phyloP scores from a whole-genome alignment of 2,113 vertebrate species.

The Oncorhynchus mykiss region DNA sequence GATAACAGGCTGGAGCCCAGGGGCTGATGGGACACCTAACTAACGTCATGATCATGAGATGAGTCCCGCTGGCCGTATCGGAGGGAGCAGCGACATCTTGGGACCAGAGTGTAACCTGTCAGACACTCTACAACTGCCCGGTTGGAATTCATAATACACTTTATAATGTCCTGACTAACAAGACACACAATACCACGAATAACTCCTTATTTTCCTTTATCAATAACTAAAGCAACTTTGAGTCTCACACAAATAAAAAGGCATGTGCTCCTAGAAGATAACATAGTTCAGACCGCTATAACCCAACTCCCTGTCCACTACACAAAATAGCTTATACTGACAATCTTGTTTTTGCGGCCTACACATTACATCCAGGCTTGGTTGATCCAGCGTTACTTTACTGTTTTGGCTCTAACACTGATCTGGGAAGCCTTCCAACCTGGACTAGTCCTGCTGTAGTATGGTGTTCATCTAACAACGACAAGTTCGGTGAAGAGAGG shows the following conservation, averaged over 20 bases:
- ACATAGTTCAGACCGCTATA: too few relatives aligned
- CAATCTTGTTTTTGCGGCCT: too few relatives aligned
- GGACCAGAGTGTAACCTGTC: neutral
- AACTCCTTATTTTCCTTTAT: too few relatives aligned
- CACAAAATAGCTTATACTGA: too few relatives aligned
- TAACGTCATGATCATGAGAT: neutral
- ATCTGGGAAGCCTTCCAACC: neutral
- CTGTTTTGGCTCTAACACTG: neutral
- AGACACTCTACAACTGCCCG: neutral
- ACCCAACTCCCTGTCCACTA: too few relatives aligned
- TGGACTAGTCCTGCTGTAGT: neutral
- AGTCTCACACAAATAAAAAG: too few relatives aligned
- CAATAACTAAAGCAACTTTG: too few relatives aligned
- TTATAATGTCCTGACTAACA: neutral
- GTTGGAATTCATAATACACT: neutral
- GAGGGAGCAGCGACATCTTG: neutral
- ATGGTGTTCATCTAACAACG: conserved; percentile 5
- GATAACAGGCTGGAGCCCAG: neutral
- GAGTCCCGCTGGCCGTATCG: neutral
- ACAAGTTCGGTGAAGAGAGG: neutral
- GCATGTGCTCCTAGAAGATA: too few relatives aligned
- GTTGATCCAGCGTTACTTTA: neutral
- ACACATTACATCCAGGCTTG: too few relatives aligned
- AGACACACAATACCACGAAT: too few relatives aligned
- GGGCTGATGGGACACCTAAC: neutral